A percentile compares a stretch with the other conserved stretches of the same genome.
phyloP scores from a whole-genome alignment of 64 coral and sea anemone genomes.

The Dendrophyllia cribrosa region DNA sequence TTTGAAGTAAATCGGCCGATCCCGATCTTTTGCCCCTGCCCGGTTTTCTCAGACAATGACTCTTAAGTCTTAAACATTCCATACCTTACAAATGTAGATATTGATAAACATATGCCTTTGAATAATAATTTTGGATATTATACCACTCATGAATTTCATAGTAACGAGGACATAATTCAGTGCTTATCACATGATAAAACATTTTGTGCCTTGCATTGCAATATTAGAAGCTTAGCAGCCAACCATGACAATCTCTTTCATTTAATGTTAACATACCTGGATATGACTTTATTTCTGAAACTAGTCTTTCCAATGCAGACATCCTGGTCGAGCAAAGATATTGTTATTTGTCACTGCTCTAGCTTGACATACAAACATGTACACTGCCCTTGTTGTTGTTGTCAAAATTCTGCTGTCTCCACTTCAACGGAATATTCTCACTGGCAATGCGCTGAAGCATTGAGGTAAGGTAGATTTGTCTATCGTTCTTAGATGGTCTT shows the following conservation, averaged over 20 bases:
- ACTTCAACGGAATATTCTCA: neutral
- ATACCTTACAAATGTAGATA: neutral
- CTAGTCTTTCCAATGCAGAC: neutral
- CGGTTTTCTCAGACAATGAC: slow-evolving; percentile 20
- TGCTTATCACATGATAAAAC: slow-evolving; percentile 1
- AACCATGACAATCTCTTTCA: slow-evolving; percentile 5
- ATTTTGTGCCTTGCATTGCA: slow-evolving; percentile 2
- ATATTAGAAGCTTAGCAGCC: neutral
- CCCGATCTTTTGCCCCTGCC: slow-evolving; percentile 30
- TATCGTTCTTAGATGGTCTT: no score
- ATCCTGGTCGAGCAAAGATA: neutral
- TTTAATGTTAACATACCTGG: neutral
- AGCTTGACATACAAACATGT: slow-evolving; percentile 13
- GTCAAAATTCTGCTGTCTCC: neutral
- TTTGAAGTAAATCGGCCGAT: slow-evolving; percentile 47
- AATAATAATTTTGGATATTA: slow-evolving; percentile 19
- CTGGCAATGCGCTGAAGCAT: neutral
- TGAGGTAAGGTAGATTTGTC: neutral
- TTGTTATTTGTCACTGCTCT: neutral
- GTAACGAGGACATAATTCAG: slow-evolving; percentile 1
- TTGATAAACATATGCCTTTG: slow-evolving; percentile 28
- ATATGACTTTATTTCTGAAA: neutral
- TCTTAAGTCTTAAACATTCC: neutral
- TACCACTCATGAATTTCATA: no score
- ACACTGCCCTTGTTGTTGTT: slow-evolving; percentile 26